Conservation (phyloP, 2,797 vertebrate species). For the Tragelaphus eurycerus region DNA sequence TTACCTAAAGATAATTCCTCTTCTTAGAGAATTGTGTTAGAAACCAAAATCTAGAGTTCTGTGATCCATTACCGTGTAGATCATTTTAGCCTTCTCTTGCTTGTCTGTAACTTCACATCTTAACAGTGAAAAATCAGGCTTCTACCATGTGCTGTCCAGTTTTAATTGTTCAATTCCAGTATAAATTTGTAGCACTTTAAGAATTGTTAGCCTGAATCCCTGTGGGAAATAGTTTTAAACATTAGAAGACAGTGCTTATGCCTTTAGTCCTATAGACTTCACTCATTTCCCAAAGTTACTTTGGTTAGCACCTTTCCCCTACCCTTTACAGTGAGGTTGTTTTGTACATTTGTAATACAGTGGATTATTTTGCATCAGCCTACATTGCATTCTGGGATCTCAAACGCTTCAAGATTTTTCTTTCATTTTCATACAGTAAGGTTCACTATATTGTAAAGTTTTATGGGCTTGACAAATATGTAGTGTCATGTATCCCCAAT, state of each 20-base stretch:
- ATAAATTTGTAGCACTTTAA: neutral
- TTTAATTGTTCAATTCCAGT: neutral
- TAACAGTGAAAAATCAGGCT: neutral
- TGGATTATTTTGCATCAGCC: neutral
- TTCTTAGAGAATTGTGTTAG: neutral
- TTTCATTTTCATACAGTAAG: neutral
- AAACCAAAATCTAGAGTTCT: neutral
- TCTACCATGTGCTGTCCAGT: neutral
- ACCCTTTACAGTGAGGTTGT: neutral
- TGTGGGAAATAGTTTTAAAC: neutral
- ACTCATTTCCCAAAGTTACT: neutral
- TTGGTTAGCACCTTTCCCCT: neutral
- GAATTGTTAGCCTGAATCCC: neutral
- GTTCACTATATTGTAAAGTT: neutral
- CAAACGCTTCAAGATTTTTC: neutral
- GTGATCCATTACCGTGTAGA: neutral
- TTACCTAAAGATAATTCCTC: neutral
- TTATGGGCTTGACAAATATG: neutral
- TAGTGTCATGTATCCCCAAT: neutral
- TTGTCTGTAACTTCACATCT: neutral
- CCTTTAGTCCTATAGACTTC: neutral
- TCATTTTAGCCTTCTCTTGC: neutral
- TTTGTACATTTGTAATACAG: neutral
- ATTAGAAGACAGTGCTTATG: neutral
- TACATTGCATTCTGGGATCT: neutral